Base-by-base conservation (phyloP, 2,113 vertebrate species). In the Catharus minimus region DNA sequence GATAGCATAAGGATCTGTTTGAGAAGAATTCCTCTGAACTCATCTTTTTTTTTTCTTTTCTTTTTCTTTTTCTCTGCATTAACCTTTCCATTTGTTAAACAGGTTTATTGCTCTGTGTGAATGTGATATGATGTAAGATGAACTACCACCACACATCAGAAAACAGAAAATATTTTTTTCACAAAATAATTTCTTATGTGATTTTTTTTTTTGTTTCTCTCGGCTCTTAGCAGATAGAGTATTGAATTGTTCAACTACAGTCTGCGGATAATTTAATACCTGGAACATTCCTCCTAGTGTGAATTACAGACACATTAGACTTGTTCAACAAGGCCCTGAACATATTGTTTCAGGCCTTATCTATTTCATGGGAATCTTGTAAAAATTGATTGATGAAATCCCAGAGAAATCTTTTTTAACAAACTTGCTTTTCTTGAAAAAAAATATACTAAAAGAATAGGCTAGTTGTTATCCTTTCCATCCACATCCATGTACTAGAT, bases 151-250 rank as follows among this genome's bases (percentile, higher is more conserved):
- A 92, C 83, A 92, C 4, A 55, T 93, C 92, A 97, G 88, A 97
- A 97, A 97, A 96, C 95, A 83, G 78, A 96, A 96, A 96, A 89
- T 92, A 71, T 92, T 96, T 97, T 97, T 96, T 95, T 38, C 78
- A 86, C 65, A 91, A 46, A 75, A 57, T 13, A 96, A 97, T 97
- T 97, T 30, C 49, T 95, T 77, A 78, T 82, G 82, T 95, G 90
- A 91, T 94, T 95, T 95, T 95, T 49, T 28, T 50, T 93, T 96
- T 97, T 95, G 93, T 96, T 96, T 96, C 80, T 88, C 97, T 96
- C 2, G 2, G 49, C 78, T 96, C 94, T 94, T 94, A 94, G 64
- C 77, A 96, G 95, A 93, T 80, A 89, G 92, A 95, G 72, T 91
- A 96, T 93, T 95, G 92, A 96, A 95, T 90, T 96, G 94, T 93